Percentiles rank a stretch among this genome's conserved stretches.
Evolutionary conservation across 2,888 invertebrate genomes (phyloP).

Genomic region (Cheilosia variabilis): DNA sequence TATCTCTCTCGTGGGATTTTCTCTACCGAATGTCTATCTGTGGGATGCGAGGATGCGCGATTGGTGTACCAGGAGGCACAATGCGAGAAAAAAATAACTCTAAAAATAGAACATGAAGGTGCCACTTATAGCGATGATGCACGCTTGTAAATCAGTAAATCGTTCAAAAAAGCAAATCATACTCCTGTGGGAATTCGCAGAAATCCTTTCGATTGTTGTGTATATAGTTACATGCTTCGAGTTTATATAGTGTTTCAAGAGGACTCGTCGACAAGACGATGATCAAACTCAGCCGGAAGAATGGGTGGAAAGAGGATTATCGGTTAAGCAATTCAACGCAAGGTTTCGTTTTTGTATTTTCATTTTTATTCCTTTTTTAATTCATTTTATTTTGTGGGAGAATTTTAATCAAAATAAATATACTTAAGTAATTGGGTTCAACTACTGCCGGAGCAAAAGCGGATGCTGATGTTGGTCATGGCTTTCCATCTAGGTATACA

Average conservation of each 20-base stretch:
- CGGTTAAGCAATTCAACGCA: slow-evolving; percentile 40
- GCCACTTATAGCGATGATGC: slow-evolving; percentile 47
- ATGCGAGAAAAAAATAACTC: neutral
- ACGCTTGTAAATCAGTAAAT: slow-evolving; percentile 59
- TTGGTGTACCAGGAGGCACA: neutral
- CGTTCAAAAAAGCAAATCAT: slow-evolving; percentile 34
- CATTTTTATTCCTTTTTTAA: neutral
- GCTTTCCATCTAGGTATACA: slow-evolving; percentile 8
- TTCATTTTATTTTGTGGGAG: slow-evolving; percentile 31
- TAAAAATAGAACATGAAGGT: slow-evolving; percentile 49
- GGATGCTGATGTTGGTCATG: slow-evolving; percentile 11
- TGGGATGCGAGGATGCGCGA: neutral
- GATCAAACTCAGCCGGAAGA: slow-evolving; percentile 22
- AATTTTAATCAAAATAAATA: slow-evolving; percentile 67
- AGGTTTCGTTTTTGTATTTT: neutral
- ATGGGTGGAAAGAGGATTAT: slow-evolving; percentile 57
- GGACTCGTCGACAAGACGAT: slow-evolving; percentile 12
- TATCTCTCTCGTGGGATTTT: slow-evolving; percentile 27
- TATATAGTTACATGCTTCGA: neutral
- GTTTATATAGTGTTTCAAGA: slow-evolving; percentile 1
- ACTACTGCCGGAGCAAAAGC: neutral
- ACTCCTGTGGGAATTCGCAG: slow-evolving; percentile 47
- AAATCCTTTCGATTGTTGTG: slow-evolving; percentile 49
- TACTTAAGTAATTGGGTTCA: slow-evolving; percentile 63
- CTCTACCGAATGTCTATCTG: neutral